Conservation (phyloP, 2,797 vertebrate genomes). For the Microctenopoma stevenorrisi region DNA sequence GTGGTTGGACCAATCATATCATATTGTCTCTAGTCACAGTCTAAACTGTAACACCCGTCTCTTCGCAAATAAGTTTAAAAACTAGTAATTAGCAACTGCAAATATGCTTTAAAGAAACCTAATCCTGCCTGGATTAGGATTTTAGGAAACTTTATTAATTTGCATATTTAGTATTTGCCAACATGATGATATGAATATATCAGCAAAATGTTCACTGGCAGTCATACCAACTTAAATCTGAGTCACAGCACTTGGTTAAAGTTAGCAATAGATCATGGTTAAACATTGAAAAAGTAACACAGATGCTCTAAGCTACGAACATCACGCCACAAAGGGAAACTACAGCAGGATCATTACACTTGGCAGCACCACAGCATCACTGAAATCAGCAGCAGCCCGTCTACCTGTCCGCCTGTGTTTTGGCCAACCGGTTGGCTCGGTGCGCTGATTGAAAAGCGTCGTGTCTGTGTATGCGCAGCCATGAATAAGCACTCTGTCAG, state of each 20-base stretch:
- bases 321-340: background rate
- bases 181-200: background rate
- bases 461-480: slow-evolving; percentile 5
- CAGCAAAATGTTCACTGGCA: no score
- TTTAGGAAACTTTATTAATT: background rate
- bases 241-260: background rate
- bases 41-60: background rate
- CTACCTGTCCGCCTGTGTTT: slow-evolving; percentile 10
- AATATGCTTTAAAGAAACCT: background rate
- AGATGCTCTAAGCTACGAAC: background rate
- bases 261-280: background rate
- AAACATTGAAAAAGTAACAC: background rate
- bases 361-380: slow-evolving; percentile 15
- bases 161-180: background rate
- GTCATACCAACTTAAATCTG: no score
- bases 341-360: slow-evolving; percentile 9
- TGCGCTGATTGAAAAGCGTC: slow-evolving; percentile 58
- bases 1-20: background rate
- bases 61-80: background rate
- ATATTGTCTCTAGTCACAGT: background rate
- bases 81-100: background rate
- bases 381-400: slow-evolving; percentile 25
- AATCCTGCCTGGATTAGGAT: background rate
- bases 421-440: slow-evolving; percentile 44
- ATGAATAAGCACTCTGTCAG: slow-evolving; percentile 68